Conservation (phyloP, 2,888 invertebrate genomes). For the Agrochola lota region DNA sequence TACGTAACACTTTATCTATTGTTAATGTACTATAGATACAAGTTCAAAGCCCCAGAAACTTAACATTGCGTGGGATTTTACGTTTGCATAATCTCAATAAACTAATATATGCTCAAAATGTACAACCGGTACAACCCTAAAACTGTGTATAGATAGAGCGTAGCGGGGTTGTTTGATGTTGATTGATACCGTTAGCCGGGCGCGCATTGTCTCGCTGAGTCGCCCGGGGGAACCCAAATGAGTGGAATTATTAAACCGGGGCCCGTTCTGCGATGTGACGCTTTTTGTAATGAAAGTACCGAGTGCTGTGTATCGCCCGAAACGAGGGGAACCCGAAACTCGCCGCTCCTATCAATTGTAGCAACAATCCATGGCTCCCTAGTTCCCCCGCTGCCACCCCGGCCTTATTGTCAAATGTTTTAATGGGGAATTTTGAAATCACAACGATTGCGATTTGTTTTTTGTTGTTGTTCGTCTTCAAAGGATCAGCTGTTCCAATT, state of each 20-base stretch:
- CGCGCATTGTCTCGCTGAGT: slow-evolving; percentile 86
- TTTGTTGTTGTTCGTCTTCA: slow-evolving; percentile 64
- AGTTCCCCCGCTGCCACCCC: slow-evolving; percentile 69
- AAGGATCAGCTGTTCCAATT: slow-evolving; percentile 72
- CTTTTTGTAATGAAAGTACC: slow-evolving; percentile 89
- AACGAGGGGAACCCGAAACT: slow-evolving; percentile 65
- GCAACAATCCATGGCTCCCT: slow-evolving; percentile 71
- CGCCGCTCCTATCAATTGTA: slow-evolving; percentile 77
- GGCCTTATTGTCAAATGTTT: slow-evolving; percentile 77
- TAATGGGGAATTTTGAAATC: slow-evolving; percentile 74
- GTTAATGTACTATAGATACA: slow-evolving; percentile 36
- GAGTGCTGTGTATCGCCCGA: slow-evolving; percentile 65
- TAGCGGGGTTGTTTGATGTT: slow-evolving; percentile 89
- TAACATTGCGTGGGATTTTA: slow-evolving; percentile 50
- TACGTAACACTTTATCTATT: slow-evolving; percentile 30
- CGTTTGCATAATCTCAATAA: slow-evolving; percentile 56
- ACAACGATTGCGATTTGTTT: slow-evolving; percentile 68
- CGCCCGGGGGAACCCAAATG: slow-evolving; percentile 86
- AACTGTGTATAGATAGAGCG: slow-evolving; percentile 73
- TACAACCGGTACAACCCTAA: slow-evolving; percentile 83
- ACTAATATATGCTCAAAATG: slow-evolving; percentile 69
- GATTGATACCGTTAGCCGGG: slow-evolving; percentile 90
- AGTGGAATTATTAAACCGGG: slow-evolving; percentile 89
- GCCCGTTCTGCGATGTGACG: slow-evolving; percentile 86
- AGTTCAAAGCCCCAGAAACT: slow-evolving; percentile 49